phyloP scores from a whole-genome alignment of 2,797 vertebrate species.

The Poecilia wingei region DNA sequence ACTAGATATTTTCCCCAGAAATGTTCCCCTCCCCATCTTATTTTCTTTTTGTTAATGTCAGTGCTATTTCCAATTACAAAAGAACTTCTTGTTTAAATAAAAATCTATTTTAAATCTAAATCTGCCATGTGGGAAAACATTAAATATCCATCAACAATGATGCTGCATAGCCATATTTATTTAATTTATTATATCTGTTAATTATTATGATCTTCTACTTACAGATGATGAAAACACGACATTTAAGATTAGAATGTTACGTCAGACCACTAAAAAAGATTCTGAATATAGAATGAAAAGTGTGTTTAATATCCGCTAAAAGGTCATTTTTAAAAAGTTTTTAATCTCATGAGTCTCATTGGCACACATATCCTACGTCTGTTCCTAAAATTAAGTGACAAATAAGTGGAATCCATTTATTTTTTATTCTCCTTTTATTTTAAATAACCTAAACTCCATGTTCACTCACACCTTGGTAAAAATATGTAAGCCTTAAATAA shows the following conservation, averaged over 20 bases:
- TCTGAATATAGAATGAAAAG: background rate
- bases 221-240: background rate
- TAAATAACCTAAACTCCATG: background rate
- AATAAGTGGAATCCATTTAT: background rate
- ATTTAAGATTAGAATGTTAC: background rate
- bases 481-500: background rate
- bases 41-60: background rate
- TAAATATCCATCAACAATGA: background rate
- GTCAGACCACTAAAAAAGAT: background rate
- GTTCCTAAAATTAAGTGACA: background rate
- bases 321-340: background rate
- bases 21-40: background rate
- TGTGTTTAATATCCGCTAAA: background rate
- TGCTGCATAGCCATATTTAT: background rate
- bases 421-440: background rate
- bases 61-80: background rate
- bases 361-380: background rate
- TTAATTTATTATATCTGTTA: background rate
- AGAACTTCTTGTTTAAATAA: background rate
- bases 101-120: background rate
- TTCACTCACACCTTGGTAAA: background rate
- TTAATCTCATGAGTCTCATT: background rate
- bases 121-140: background rate
- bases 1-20: background rate
- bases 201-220: background rate